These are phyloP conservation scores for Poicephalus meyeri DNA, from an alignment of 2,113 vertebrate species.

Conservation along the genomic window DNA sequence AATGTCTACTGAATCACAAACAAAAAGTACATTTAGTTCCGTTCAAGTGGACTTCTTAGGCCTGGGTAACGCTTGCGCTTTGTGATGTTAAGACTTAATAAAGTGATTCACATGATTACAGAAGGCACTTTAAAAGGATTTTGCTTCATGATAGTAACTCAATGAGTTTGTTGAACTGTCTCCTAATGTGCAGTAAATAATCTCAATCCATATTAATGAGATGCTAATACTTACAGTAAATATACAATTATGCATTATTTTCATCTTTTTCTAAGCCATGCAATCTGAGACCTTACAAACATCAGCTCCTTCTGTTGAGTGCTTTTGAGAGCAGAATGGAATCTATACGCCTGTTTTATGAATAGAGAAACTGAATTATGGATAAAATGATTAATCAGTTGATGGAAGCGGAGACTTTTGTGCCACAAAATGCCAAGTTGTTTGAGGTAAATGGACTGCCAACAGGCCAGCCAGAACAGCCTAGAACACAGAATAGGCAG, in stretches of 20 bases:
- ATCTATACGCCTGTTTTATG: not conserved
- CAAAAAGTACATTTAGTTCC: not conserved
- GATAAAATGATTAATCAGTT: not conserved
- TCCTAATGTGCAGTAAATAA: not conserved
- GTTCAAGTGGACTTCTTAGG: not conserved
- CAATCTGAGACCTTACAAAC: not conserved
- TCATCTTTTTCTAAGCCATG: not conserved
- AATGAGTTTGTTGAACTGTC: not conserved
- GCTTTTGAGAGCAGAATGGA: not conserved
- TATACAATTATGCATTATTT: not conserved
- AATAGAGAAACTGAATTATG: not conserved
- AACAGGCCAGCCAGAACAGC: not conserved
- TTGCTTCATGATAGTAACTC: not conserved
- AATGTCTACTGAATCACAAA: not conserved
- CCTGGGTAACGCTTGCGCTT: not conserved
- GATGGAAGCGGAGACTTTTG: not conserved
- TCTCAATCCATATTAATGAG: not conserved
- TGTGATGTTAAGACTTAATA: not conserved
- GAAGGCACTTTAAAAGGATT: not conserved
- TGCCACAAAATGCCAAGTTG: not conserved
- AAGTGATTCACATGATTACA: not conserved
- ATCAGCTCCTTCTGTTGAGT: accelerated
- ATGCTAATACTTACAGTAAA: not conserved
- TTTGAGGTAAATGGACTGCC: not conserved
- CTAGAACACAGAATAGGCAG: not conserved